Evolutionary conservation across 2,888 invertebrate species (phyloP), one percentile per base, ranked within the genome.

Genomic region (Cartodere bifasciata): DNA sequence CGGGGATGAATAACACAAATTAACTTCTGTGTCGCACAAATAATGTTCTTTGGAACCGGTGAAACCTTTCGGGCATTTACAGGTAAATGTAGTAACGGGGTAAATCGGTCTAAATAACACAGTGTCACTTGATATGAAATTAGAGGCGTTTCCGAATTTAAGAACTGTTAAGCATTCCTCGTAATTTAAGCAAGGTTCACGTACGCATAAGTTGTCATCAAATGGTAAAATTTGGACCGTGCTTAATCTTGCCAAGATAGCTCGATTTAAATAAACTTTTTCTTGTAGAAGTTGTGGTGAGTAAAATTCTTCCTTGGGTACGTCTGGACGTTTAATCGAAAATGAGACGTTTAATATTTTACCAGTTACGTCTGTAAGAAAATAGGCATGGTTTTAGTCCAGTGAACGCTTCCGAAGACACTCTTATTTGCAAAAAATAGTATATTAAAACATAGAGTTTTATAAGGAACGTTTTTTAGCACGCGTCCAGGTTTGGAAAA

Each of bases 1-100:
- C 0, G 95, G 95, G 44, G 85, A 86, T 1, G 94, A 95, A 56
- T 94, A 95, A 54, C 95, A 97, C 2, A 95, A 65, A 59, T 97
- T 91, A 2, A 97, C 90, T 59, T 95, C 95, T 0, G 87, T 87
- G 52, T 95, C 94, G 52, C 95, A 97, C 46, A 91, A 67, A 55
- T 90, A 91, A 52, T 88, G 85, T 45, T 87, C 86, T 40, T 76
- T 72, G 36, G 85, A 82, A 2, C 91, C 83, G 12, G 91, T 90
- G 51, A 92, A 94, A 2, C 94, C 94, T 35, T 68, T 68, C 0
- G 92, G 91, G 50, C 95, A 97, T 39, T 78, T 72, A 53, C 95
- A 97, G 3, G 85, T 81, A 55, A 92, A 92, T 0, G 91, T 87
- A 10, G 90, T 88, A 2, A 90, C 86, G 0, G 95, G 92, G 53